Conservation (phyloP, 2,113 vertebrate species). For the Spea bombifrons region DNA sequence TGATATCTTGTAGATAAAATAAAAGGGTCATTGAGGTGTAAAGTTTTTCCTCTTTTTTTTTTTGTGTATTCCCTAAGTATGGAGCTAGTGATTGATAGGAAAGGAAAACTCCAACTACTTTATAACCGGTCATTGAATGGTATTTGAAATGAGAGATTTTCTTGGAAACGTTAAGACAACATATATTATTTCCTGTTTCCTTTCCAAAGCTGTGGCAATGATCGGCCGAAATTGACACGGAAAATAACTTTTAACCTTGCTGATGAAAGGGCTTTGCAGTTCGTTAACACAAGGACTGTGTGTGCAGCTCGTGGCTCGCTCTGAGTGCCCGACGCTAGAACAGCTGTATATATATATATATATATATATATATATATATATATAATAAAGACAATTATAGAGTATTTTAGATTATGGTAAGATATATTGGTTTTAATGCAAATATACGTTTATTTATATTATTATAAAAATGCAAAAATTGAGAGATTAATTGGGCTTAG, state of each 20-base stretch:
- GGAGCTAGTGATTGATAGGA: conserved; percentile 4
- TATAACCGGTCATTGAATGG: neutral
- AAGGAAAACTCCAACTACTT: conserved; percentile 7
- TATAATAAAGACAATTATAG: too few relatives aligned
- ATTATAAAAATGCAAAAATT: too few relatives aligned
- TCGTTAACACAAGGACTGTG: neutral
- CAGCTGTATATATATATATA: too few relatives aligned
- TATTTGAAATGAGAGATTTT: conserved; percentile 15
- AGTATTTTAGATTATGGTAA: too few relatives aligned
- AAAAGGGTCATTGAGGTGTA: neutral
- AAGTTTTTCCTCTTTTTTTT: neutral
- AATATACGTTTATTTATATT: too few relatives aligned
- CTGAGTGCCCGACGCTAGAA: too few relatives aligned
- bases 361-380: too few relatives aligned
- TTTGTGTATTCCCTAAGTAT: neutral
- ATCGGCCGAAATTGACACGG: neutral
- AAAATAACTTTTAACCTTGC: conserved; percentile 6
- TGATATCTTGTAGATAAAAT: neutral
- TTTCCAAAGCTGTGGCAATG: neutral
- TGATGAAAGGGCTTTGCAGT: neutral
- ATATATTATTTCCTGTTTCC: conserved; percentile 17
- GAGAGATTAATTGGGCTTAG: too few relatives aligned
- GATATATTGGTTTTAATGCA: too few relatives aligned
- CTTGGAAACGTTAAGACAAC: conserved; percentile 8
- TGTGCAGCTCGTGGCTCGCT: neutral